phyloP scores from a whole-genome alignment of 2,113 vertebrate genomes.

The Fregetta grallaria region DNA sequence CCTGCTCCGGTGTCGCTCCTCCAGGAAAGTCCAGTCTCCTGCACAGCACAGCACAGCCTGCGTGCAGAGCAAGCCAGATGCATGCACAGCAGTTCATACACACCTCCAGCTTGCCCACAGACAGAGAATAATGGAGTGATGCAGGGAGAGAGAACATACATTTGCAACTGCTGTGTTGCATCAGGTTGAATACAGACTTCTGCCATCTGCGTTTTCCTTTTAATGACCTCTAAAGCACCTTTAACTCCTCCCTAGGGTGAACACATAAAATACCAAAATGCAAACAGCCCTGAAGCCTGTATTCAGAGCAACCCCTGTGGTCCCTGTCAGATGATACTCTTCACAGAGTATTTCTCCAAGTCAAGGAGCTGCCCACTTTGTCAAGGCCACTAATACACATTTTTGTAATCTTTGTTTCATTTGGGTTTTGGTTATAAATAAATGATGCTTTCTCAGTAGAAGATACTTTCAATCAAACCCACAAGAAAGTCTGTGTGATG shows the following conservation, averaged over 20 bases:
- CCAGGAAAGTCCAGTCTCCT: neutral
- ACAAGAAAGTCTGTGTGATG: neutral
- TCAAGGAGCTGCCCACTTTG: neutral
- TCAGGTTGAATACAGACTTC: neutral
- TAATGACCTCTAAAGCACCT: neutral
- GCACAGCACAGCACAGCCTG: neutral
- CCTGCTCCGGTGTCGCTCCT: neutral
- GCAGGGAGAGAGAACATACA: neutral
- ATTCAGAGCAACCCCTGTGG: neutral
- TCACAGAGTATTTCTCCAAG: neutral
- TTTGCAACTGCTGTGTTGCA: neutral
- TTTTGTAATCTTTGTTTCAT: neutral
- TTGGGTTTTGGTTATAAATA: neutral
- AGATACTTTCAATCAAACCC: neutral
- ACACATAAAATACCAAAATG: too few relatives aligned
- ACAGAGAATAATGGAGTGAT: neutral
- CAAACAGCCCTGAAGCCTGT: neutral
- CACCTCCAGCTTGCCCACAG: neutral
- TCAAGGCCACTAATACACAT: neutral
- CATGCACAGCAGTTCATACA: neutral
- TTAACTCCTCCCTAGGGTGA: neutral
- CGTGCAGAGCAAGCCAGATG: neutral
- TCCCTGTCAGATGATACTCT: neutral
- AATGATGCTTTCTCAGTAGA: neutral
- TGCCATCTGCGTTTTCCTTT: neutral